phyloP scores from a whole-genome alignment of 2,113 vertebrate genomes.

The Salminus brasiliensis region DNA sequence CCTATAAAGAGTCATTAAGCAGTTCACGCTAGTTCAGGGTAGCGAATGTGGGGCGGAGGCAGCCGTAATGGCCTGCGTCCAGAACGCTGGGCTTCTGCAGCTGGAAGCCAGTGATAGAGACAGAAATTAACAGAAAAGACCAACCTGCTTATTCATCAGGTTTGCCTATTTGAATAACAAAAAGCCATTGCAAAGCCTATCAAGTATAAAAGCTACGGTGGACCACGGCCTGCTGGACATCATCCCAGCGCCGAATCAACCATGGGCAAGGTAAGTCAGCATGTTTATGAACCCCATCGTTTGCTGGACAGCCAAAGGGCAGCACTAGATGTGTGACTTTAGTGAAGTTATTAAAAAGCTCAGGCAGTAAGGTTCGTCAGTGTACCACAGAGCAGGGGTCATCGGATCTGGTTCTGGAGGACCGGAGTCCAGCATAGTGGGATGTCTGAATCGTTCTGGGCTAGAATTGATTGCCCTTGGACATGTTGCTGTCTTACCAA shows the following conservation, averaged over 20 bases:
- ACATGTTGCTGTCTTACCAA: too few species aligned
- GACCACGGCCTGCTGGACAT: slow-evolving; percentile 10
- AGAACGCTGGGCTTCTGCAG: slow-evolving; percentile 43
- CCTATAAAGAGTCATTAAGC: neutral
- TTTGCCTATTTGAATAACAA: slow-evolving; percentile 47
- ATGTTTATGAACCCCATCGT: neutral
- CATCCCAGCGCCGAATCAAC: slow-evolving; percentile 11
- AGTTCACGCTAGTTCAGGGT: neutral
- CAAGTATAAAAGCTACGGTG: slow-evolving; percentile 37
- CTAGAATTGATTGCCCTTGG: too few species aligned
- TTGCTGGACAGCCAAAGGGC: neutral
- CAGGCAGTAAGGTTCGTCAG: neutral
- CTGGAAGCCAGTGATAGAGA: slow-evolving; percentile 19
- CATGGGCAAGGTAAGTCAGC: slow-evolving; percentile 44
- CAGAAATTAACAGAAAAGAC: slow-evolving; percentile 40
- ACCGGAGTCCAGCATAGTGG: neutral
- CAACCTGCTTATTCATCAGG: slow-evolving; percentile 38
- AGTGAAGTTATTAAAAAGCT: neutral
- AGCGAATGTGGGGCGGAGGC: neutral
- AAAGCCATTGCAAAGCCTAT: slow-evolving; percentile 33
- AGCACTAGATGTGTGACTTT: neutral
- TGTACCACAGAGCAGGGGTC: neutral
- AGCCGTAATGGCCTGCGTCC: slow-evolving; percentile 4
- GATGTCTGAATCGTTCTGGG: too few species aligned
- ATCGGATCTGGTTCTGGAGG: neutral